Percentiles rank a stretch among this genome's conserved stretches.
These are phyloP conservation scores for Phaethon lepturus DNA, from an alignment of 2,113 vertebrate genomes.

Conservation along the genomic window DNA sequence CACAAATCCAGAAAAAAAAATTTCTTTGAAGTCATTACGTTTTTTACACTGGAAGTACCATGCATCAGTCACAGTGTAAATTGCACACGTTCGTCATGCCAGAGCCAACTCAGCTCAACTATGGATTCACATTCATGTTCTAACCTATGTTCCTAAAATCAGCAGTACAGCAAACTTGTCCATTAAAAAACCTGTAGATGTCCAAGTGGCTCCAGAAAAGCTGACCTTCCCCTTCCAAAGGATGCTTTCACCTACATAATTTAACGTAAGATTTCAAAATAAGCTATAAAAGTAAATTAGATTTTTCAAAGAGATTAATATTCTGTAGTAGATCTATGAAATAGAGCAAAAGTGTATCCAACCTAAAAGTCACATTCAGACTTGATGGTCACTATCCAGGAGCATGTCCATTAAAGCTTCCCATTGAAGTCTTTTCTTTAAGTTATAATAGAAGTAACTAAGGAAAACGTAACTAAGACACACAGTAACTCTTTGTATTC, in stretches of 20 bases:
- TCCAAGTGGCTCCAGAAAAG: background rate
- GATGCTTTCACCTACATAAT: background rate
- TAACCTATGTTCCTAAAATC: background rate
- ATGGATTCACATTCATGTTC: background rate
- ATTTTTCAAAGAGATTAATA: constrained; percentile 17
- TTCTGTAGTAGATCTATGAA: constrained; percentile 3
- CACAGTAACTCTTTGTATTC: background rate
- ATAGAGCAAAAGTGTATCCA: constrained; percentile 20
- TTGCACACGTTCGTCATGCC: background rate
- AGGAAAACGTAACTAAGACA: background rate
- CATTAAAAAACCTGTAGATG: background rate
- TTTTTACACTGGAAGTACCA: constrained; percentile 11
- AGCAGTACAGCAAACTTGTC: background rate
- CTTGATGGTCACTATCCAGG: background rate
- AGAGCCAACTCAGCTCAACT: background rate
- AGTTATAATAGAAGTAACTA: background rate
- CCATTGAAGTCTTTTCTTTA: background rate
- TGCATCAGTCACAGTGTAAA: background rate
- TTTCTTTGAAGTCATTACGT: background rate
- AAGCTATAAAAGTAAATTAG: constrained; percentile 27
- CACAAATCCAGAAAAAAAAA: background rate
- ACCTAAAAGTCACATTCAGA: constrained; percentile 15
- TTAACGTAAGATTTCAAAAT: background rate
- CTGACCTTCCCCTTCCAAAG: background rate
- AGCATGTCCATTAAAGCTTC: background rate